Evolutionary conservation across 2,888 invertebrate genomes (phyloP).

Genomic region (Xanthia togata): DNA sequence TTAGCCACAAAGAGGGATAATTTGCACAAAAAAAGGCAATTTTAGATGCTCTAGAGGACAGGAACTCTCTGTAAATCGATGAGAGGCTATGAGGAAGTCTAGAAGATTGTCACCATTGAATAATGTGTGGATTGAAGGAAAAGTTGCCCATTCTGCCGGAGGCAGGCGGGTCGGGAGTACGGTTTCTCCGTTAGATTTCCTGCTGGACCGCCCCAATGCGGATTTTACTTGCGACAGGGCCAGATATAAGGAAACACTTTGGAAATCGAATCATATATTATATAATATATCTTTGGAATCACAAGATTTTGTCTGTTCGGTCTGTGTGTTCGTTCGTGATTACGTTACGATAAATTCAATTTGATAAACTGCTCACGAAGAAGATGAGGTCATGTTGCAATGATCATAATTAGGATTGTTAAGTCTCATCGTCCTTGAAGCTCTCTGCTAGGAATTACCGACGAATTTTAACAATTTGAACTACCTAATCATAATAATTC

Average conservation of each 20-base stretch:
- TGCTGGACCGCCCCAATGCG: conserved; percentile 17
- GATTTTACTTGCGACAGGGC: conserved; percentile 20
- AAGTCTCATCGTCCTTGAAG: conserved; percentile 50
- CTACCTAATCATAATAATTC: conserved; percentile 45
- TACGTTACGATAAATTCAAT: conserved; percentile 59
- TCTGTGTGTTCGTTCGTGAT: conserved; percentile 44
- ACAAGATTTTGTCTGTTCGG: background rate
- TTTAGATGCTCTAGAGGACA: conserved; percentile 12
- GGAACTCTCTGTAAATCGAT: conserved; percentile 10
- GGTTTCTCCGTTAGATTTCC: conserved; percentile 35
- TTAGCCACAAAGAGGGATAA: too few species aligned
- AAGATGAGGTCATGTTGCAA: conserved; percentile 55
- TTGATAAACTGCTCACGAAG: conserved; percentile 60
- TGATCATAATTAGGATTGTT: conserved; percentile 56
- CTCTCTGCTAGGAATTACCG: conserved; percentile 25
- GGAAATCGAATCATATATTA: conserved; percentile 29
- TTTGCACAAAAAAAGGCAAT: conserved; percentile 24
- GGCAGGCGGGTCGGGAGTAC: conserved; percentile 16
- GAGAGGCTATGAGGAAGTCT: conserved; percentile 39
- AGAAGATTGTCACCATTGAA: conserved; percentile 49
- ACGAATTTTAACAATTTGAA: conserved; percentile 27
- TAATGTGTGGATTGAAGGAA: conserved; percentile 49
- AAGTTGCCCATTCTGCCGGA: conserved; percentile 40
- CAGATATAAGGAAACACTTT: conserved; percentile 29
- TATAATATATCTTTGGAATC: background rate